Evolutionary conservation across 2,888 invertebrate genomes (phyloP), one percentile per base, ranked within the genome.

Genomic region (Acleris holmiana): DNA sequence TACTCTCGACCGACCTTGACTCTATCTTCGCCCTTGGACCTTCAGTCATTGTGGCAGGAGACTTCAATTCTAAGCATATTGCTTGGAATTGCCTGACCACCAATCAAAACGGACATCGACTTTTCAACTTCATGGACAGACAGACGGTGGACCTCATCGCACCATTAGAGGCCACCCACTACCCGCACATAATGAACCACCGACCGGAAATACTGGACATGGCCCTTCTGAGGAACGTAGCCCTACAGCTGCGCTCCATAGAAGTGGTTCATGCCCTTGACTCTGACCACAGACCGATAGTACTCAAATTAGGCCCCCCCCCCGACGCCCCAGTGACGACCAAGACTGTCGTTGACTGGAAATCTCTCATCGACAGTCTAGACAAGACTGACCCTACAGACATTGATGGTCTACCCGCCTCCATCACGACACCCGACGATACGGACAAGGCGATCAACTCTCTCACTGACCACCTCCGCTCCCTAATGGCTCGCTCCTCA

Each of bases 31-130:
- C n/a, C 1, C 13, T 55, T 0, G 55, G 55, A 0, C 10, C 54
- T 0, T 54, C 54, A 1, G 55, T 54, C 54, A 41, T 55, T 0
- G 6, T 54, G 44, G 55, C 96, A 61, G 55, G 55, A 5, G 55
- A 55, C 19, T 15, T 56, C 4, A 56, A 25, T 6, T 25, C 25
- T 5, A 95, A 95, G 81, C 95, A 95, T 87, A 95, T 95, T 21
- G 94, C 25, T 4, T 56, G 47, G 56, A 47, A 19, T 6, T 56
- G 46, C 3, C 6, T 15, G 0, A 44, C 56, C 0, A 8, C 17
- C 0, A 56, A 56, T 7, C 5, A 2, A 1, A 56, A 56, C 2
- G 56, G 56, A 0, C 4, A 0, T 0, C 25, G 25, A 10, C 15
- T 56, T 0, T 29, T 15, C 15, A n/a, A 46, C 25, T 19, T 47